Evolutionary conservation across 37 sponge, comb jelly and placozoan genomes (phyloP).

Genomic region (Amphimedon queenslandica): DNA sequence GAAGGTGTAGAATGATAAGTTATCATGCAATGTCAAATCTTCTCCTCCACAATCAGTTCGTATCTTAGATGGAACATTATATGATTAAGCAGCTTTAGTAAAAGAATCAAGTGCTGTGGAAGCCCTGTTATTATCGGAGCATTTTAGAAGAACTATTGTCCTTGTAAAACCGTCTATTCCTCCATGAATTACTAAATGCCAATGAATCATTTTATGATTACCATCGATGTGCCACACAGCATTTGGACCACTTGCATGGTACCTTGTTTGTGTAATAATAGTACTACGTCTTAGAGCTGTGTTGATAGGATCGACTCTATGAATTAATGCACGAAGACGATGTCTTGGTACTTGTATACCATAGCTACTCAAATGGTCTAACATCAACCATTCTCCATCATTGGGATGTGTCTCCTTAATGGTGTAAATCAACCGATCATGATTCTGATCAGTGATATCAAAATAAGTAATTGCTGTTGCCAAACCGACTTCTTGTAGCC

Average conservation of each 20-base stretch:
- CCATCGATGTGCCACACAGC: slow-evolving; percentile 30
- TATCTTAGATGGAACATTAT: slow-evolving; percentile 21
- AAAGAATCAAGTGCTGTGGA: slow-evolving; percentile 28
- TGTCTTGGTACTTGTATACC: slow-evolving; percentile 19
- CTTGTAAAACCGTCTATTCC: slow-evolving; percentile 47
- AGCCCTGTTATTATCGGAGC: slow-evolving; percentile 35
- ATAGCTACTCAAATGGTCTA: not conserved
- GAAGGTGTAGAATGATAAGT: not conserved
- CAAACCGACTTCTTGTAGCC: not conserved
- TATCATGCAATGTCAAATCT: slow-evolving; percentile 31
- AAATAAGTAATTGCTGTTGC: not conserved
- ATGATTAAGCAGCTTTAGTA: slow-evolving; percentile 6
- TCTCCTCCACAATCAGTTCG: slow-evolving; percentile 46
- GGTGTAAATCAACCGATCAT: not conserved
- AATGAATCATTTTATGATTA: slow-evolving; percentile 27
- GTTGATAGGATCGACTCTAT: slow-evolving; percentile 35
- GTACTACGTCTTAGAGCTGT: slow-evolving; percentile 9
- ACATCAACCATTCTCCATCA: slow-evolving; percentile 35
- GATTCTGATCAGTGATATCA: not conserved
- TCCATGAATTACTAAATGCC: slow-evolving; percentile 41
- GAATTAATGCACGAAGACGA: slow-evolving; percentile 28
- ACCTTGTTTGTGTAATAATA: slow-evolving; percentile 13
- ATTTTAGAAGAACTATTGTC: slow-evolving; percentile 18
- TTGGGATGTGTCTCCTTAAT: slow-evolving; percentile 13
- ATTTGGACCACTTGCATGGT: slow-evolving; percentile 17